Conservation (phyloP, 2,888 invertebrate genomes). For the Cosmorhoe ocellata region DNA sequence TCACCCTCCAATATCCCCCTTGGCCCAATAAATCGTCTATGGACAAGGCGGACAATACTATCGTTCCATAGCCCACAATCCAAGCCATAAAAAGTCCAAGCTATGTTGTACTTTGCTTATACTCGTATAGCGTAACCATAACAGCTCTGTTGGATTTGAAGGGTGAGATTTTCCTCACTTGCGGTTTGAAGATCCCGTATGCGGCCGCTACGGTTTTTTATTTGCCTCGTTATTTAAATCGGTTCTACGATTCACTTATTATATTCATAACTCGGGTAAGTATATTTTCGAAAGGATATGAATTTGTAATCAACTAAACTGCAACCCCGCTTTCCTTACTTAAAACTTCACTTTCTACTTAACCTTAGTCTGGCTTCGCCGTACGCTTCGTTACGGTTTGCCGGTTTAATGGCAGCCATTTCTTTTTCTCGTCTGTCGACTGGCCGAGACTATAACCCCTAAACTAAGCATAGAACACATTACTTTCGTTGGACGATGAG, state of each 20-base stretch:
- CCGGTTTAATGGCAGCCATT: slow-evolving; percentile 35
- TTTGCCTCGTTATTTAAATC: background rate
- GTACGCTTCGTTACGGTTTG: slow-evolving; percentile 23
- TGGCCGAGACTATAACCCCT: slow-evolving; percentile 36
- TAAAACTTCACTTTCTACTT: slow-evolving; percentile 6
- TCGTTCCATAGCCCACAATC: slow-evolving; percentile 28
- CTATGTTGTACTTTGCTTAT: slow-evolving; percentile 52
- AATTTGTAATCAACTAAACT: slow-evolving; percentile 12
- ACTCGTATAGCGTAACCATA: slow-evolving; percentile 55
- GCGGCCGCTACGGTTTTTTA: background rate
- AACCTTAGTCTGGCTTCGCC: slow-evolving; percentile 21
- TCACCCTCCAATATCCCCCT: slow-evolving; percentile 36
- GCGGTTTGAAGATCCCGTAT: slow-evolving; percentile 10
- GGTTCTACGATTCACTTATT: background rate
- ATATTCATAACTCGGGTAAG: background rate
- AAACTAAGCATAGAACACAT: slow-evolving; percentile 36
- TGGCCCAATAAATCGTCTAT: slow-evolving; percentile 32
- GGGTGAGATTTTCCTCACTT: slow-evolving; percentile 23
- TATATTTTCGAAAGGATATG: background rate
- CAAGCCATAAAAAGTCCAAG: slow-evolving; percentile 56
- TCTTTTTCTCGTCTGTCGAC: slow-evolving; percentile 34
- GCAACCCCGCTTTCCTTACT: slow-evolving; percentile 17
- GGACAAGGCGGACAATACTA: slow-evolving; percentile 23
- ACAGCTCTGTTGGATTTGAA: slow-evolving; percentile 43
- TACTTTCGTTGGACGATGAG: slow-evolving; percentile 31